These are phyloP conservation scores for Meteorus sp. DNA, from an alignment of 1,140 invertebrate genomes.

Conservation along the genomic window DNA sequence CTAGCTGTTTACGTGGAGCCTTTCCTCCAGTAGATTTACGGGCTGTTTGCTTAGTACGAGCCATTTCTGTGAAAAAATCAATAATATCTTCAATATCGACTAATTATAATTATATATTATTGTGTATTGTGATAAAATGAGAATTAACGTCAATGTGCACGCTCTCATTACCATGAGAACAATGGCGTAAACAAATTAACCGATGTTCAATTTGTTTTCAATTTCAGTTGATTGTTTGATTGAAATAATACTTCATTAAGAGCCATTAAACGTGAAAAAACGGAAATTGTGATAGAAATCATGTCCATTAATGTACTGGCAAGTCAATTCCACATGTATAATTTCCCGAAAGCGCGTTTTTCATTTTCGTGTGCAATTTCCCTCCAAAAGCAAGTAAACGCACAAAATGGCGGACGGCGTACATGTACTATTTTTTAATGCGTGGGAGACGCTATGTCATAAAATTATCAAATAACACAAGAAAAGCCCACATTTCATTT, in stretches of 20 bases:
- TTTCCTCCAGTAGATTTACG: conserved; percentile 78
- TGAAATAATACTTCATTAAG: too few species aligned
- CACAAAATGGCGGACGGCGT: conserved; percentile 52
- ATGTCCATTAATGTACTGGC: not conserved
- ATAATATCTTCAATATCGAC: not conserved
- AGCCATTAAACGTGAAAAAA: too few species aligned
- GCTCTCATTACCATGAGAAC: too few species aligned
- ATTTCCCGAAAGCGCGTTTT: not conserved
- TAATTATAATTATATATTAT: conserved; percentile 1
- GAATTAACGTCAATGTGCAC: too few species aligned
- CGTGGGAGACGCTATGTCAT: conserved; percentile 34
- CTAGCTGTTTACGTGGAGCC: conserved; percentile 71
- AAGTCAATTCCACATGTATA: too few species aligned
- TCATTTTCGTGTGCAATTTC: conserved; percentile 36
- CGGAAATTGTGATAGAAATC: not conserved
- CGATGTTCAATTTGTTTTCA: too few species aligned
- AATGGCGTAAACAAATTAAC: too few species aligned
- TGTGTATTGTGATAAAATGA: too few species aligned
- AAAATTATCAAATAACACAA: conserved; percentile 15
- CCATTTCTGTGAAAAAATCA: conserved; percentile 61
- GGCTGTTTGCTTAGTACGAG: conserved; percentile 84
- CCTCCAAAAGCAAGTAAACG: conserved; percentile 54
- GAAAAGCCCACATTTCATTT: not conserved
- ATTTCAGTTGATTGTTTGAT: too few species aligned
- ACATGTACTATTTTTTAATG: conserved; percentile 36